Conservation (phyloP, 1,140 invertebrate species). For the Chironomus tepperi region DNA sequence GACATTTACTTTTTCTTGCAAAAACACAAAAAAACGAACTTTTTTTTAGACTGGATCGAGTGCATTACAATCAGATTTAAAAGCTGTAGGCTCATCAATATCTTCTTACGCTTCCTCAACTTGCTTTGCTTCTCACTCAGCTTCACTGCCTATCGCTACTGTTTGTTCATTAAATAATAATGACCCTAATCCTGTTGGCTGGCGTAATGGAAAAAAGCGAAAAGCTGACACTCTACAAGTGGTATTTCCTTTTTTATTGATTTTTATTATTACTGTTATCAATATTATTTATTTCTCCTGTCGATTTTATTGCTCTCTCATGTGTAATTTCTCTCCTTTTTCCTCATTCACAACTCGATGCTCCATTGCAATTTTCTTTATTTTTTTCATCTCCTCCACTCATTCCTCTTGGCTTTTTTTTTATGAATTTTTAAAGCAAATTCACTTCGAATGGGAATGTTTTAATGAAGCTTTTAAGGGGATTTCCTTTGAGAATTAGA, state of each 20-base stretch:
- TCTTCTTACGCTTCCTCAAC: neutral
- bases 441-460: neutral
- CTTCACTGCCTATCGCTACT: neutral
- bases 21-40: too few relatives aligned
- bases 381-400: too few relatives aligned
- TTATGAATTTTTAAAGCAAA: neutral
- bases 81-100: neutral
- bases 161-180: conserved; percentile 16
- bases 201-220: neutral
- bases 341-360: too few relatives aligned
- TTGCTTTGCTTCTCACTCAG: neutral
- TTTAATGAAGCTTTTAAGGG: too few relatives aligned
- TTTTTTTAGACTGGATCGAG: neutral
- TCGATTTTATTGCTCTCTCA: neutral
- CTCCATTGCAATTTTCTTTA: too few relatives aligned
- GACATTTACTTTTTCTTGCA: too few relatives aligned
- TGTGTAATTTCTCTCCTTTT: neutral
- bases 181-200: conserved; percentile 2
- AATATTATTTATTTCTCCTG: neutral
- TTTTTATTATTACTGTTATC: neutral
- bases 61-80: too few relatives aligned
- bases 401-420: too few relatives aligned
- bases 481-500: too few relatives aligned
- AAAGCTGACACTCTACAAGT: conserved; percentile 21
- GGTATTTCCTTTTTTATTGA: neutral